phyloP scores from a whole-genome alignment of 2,113 vertebrate species.

The Ictidomys tridecemlineatus region DNA sequence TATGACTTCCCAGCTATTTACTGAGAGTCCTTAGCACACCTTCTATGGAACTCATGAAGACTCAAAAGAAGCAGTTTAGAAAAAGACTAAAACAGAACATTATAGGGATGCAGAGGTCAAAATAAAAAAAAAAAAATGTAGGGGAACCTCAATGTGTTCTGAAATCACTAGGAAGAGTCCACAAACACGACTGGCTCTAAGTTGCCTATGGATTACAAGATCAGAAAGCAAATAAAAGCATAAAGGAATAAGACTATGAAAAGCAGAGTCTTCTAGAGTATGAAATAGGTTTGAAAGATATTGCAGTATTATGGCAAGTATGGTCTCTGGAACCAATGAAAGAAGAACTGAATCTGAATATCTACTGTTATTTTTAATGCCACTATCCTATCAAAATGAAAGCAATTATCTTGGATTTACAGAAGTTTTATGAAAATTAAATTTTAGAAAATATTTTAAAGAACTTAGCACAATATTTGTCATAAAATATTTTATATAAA shows the following conservation, averaged over 20 bases:
- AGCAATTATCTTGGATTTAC: neutral
- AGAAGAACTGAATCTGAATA: neutral
- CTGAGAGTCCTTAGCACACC: neutral
- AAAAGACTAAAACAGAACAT: neutral
- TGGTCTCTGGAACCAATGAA: neutral
- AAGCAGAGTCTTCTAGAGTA: neutral
- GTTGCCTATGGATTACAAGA: neutral
- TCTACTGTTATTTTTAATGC: neutral
- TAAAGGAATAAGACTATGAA: neutral
- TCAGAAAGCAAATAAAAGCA: neutral
- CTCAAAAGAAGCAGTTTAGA: neutral
- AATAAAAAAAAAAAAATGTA: neutral
- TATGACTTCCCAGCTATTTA: neutral
- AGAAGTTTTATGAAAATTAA: neutral
- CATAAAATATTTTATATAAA: neutral
- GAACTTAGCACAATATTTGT: neutral
- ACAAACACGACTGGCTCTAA: neutral
- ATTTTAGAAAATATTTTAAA: constrained; percentile 1
- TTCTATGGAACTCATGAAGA: neutral
- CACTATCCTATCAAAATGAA: neutral
- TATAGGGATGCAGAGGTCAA: neutral
- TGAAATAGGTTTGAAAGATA: neutral
- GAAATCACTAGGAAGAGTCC: neutral
- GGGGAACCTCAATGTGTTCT: neutral
- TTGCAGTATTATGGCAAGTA: neutral